These are phyloP conservation scores for Hanleya hanleyi DNA, from an alignment of 2,888 invertebrate genomes.

Conservation along the genomic window DNA sequence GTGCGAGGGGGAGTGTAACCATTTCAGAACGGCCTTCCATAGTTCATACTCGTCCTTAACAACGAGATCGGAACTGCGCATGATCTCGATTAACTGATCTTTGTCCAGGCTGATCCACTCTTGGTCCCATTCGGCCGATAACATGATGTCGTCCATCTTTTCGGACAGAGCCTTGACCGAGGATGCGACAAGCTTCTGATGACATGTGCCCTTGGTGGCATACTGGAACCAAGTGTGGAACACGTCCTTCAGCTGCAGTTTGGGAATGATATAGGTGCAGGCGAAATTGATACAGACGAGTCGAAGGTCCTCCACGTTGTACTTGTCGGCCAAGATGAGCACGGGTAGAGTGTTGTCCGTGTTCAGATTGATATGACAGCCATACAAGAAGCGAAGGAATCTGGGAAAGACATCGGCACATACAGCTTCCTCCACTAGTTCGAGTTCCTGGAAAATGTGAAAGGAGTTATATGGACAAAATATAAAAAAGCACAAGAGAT, in stretches of 20 bases:
- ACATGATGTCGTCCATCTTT: slow-evolving; percentile 68
- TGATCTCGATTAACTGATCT: slow-evolving; percentile 73
- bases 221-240: slow-evolving; percentile 75
- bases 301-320: slow-evolving; percentile 72
- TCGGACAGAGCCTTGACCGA: slow-evolving; percentile 63
- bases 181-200: slow-evolving; percentile 55
- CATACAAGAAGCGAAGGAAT: slow-evolving; percentile 74
- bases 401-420: slow-evolving; percentile 72
- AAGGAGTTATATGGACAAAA: too few species aligned
- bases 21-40: slow-evolving; percentile 71
- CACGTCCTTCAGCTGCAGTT: slow-evolving; percentile 72
- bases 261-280: slow-evolving; percentile 69
- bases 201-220: slow-evolving; percentile 68
- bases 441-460: slow-evolving; percentile 60
- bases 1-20: slow-evolving; percentile 66
- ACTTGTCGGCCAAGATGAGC: slow-evolving; percentile 74
- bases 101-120: slow-evolving; percentile 70
- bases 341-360: slow-evolving; percentile 72
- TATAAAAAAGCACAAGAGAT: too few species aligned
- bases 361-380: slow-evolving; percentile 73
- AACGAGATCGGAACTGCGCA: slow-evolving; percentile 70
- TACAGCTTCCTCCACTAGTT: slow-evolving; percentile 69
- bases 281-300: slow-evolving; percentile 74
- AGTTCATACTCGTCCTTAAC: slow-evolving; percentile 73
- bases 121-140: slow-evolving; percentile 72